Conservation (phyloP, 2,113 vertebrate genomes). For the Odobenus rosmarus region DNA sequence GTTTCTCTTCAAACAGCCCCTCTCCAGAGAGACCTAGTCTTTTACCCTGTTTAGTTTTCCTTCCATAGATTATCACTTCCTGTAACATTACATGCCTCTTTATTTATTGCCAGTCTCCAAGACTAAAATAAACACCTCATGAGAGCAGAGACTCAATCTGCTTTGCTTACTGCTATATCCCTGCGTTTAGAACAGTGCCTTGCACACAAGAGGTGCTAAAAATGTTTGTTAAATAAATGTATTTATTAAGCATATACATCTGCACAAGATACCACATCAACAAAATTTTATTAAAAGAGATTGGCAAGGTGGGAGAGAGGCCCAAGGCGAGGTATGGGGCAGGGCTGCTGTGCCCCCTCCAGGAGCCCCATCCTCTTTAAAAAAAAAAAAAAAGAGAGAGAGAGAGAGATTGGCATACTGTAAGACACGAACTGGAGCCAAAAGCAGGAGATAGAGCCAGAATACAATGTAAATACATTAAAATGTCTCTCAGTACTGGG, state of each 20-base stretch:
- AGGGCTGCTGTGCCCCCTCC: too few relatives aligned
- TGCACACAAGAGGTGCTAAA: background rate
- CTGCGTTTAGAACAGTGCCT: background rate
- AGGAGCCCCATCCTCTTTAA: too few relatives aligned
- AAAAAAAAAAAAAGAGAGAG: too few relatives aligned
- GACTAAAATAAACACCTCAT: conserved; percentile 14
- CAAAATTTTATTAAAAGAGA: conserved; percentile 18
- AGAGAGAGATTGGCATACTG: background rate
- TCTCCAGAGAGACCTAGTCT: conserved; percentile 31
- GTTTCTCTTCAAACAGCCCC: background rate
- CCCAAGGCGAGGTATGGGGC: too few relatives aligned
- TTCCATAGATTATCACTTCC: background rate
- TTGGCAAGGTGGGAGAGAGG: background rate
- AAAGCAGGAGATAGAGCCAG: background rate
- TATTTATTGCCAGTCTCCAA: background rate
- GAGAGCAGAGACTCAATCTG: background rate
- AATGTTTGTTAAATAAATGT: background rate
- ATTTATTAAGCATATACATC: background rate
- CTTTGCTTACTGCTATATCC: background rate
- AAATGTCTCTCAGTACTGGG: conserved; percentile 29
- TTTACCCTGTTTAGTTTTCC: background rate
- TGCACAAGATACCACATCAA: conserved; percentile 3
- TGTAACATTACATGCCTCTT: background rate
- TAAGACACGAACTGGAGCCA: background rate
- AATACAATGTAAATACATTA: background rate